Evolutionary conservation across 1,140 invertebrate genomes (phyloP), one percentile per base, ranked within the genome.

Genomic region (Calosoma granatense): DNA sequence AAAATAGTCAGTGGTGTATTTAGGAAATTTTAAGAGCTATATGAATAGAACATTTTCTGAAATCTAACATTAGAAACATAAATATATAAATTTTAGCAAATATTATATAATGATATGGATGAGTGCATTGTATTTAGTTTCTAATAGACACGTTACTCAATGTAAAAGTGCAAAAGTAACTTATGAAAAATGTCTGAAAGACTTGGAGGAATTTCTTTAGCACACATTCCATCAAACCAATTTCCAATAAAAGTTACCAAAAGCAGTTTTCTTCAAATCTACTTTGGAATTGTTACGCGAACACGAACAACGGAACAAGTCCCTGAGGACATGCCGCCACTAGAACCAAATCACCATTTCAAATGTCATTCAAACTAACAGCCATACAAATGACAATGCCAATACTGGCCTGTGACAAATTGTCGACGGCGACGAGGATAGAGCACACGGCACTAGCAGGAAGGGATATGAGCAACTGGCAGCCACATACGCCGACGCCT

Each of bases 201-300:
- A 47, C 6, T 47, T 47, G 41, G 4, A 47, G 17, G 41, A 11
- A 47, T 47, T 47, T 47, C 41, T 17, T 47, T 12, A 12, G 41
- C 41, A 47, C 17, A 17, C 41, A 47, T 47, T 47, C 41, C 41
- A 47, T 47, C 41, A 47, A 47, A 47, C 41, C 41, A 47, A 47
- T 47, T 47, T 47, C 41, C 41, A 47, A 47, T 47, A 47, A 47
- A 47, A 47, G 41, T 47, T 47, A 47, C 41, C 41, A 17, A 47
- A 47, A 47, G 41, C 41, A 47, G 41, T 47, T 47, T 47, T 9
- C 41, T 17, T 4, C 41, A 47, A 47, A 47, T 47, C 41, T 47
- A 47, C 17, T 47, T 47, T 47, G 41, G 41, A 47, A 47, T 47
- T 47, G 41, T 47, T 47, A 47, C 6, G 41, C 41, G 41, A 47